Percentiles rank a stretch among this genome's conserved stretches.
phyloP scores from a whole-genome alignment of 2,797 vertebrate genomes.

The Danio kyathit region DNA sequence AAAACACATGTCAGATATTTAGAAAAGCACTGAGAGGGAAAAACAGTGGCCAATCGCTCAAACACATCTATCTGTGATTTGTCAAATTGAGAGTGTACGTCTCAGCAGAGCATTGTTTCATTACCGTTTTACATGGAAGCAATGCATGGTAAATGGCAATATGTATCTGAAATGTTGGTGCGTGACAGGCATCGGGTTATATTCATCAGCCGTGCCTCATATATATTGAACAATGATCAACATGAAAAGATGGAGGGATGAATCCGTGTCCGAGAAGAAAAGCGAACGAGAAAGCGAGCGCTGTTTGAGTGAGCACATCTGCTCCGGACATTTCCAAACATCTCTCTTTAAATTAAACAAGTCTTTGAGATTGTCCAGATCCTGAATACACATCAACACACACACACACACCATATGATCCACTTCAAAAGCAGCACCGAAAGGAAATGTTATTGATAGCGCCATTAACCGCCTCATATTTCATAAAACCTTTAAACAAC shows the following conservation, averaged over 20 bases:
- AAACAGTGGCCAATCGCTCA: not conserved
- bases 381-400: constrained; percentile 25
- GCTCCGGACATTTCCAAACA: constrained; percentile 54
- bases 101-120: constrained; percentile 38
- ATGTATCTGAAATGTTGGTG: constrained; percentile 47
- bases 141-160: constrained; percentile 39
- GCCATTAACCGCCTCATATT: constrained; percentile 28
- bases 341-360: constrained; percentile 59
- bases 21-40: not conserved
- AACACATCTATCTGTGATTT: not conserved
- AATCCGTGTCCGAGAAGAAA: constrained; percentile 38
- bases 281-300: not conserved
- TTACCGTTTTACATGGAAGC: constrained; percentile 3
- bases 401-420: not conserved
- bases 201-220: constrained; percentile 74
- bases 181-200: constrained; percentile 68
- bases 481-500: constrained; percentile 43
- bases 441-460: constrained; percentile 26
- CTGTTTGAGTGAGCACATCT: constrained; percentile 56
- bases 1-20: not conserved
- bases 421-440: not conserved
- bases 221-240: constrained; percentile 75
- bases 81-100: not conserved
- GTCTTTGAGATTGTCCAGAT: constrained; percentile 49
- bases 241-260: constrained; percentile 65